Percentiles rank a stretch among this genome's conserved stretches.
phyloP scores from a whole-genome alignment of 2,113 vertebrate species.

The Phaethornis superciliosus region DNA sequence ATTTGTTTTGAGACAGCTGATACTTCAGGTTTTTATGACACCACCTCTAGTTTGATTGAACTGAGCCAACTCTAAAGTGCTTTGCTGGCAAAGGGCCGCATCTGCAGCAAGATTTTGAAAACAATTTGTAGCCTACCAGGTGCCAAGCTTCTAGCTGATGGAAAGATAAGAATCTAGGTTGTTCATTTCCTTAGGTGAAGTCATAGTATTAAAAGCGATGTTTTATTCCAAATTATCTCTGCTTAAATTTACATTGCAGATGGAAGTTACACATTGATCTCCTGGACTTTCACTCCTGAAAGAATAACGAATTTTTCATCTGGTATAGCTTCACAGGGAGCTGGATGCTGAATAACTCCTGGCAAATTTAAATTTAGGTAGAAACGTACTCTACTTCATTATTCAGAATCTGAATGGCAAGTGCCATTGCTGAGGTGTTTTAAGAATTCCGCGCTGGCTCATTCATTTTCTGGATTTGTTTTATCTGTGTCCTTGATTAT shows the following conservation, averaged over 20 bases:
- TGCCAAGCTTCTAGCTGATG: not conserved
- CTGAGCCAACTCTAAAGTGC: not conserved
- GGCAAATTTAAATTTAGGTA: not conserved
- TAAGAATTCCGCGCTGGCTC: not conserved
- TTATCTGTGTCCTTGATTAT: not conserved
- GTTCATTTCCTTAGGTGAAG: not conserved
- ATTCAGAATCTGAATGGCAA: not conserved
- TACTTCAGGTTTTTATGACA: not conserved
- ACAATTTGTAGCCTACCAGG: not conserved
- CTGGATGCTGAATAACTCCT: not conserved
- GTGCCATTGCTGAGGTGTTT: not conserved
- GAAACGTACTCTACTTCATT: not conserved
- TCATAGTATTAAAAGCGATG: not conserved
- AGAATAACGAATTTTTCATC: not conserved
- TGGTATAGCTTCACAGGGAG: not conserved
- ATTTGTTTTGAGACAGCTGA: not conserved
- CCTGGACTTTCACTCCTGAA: not conserved
- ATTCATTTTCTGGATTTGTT: not conserved
- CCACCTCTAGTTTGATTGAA: not conserved
- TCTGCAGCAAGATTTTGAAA: not conserved
- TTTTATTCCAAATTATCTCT: not conserved
- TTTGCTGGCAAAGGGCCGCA: slow-evolving; percentile 13
- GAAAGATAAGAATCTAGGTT: not conserved
- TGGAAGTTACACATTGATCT: not conserved
- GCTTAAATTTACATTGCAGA: not conserved